These are phyloP conservation scores for Clarias laeviceps DNA, from an alignment of 2,797 vertebrate genomes.

Conservation along the genomic window DNA sequence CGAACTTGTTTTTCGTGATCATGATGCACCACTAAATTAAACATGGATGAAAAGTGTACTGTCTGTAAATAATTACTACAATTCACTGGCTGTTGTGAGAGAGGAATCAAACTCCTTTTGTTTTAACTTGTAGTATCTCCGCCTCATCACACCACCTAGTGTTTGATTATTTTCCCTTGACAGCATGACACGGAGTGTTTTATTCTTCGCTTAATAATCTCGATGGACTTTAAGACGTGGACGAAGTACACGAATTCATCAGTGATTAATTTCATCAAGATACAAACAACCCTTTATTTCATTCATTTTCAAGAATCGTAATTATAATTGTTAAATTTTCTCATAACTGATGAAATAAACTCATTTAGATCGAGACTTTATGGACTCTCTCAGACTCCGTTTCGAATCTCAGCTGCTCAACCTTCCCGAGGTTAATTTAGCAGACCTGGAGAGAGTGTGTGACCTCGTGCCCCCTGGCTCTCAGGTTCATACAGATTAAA, in stretches of 20 bases:
- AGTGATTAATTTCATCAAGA: neutral
- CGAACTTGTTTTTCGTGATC: neutral
- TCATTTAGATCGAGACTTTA: neutral
- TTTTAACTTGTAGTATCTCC: neutral
- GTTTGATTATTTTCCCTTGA: neutral
- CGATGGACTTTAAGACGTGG: neutral
- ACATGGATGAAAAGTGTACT: neutral
- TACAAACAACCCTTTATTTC: neutral
- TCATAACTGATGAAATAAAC: slow-evolving; percentile 21
- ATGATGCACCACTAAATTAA: too few species aligned
- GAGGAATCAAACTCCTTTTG: neutral
- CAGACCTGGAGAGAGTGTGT: slow-evolving; percentile 29
- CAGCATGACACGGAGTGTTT: neutral
- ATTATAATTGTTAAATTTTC: neutral
- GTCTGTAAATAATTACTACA: neutral
- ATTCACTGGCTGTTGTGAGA: neutral
- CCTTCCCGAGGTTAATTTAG: slow-evolving; percentile 41
- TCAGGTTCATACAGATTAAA: slow-evolving; percentile 51
- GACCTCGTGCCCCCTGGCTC: slow-evolving; percentile 45
- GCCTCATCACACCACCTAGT: neutral
- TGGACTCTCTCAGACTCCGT: neutral
- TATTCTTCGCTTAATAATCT: neutral
- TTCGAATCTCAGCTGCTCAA: slow-evolving; percentile 36
- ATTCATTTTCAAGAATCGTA: neutral
- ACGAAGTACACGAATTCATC: neutral